Evolutionary conservation across 92 coral and sea anemone genomes (phyloP).

Genomic region (Hydrozoanthus gracilis): DNA sequence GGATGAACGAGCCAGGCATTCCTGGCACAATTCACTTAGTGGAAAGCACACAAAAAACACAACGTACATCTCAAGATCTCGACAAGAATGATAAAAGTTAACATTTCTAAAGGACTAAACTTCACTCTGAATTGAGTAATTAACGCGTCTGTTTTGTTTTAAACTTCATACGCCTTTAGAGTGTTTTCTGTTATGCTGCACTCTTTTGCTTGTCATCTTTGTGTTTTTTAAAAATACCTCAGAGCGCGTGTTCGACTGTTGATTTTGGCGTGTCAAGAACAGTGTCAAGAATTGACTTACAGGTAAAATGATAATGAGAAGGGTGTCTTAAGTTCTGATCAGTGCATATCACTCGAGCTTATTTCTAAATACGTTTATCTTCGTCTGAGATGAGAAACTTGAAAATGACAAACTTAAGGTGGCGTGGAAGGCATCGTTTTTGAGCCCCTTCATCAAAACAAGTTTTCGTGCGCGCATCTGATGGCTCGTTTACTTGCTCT

Average conservation of each 20-base stretch:
- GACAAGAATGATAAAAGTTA: not conserved
- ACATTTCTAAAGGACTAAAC: not conserved
- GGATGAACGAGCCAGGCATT: not conserved
- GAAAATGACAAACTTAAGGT: not conserved
- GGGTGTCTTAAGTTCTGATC: not conserved
- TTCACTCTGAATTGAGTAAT: not conserved
- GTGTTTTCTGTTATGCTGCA: not conserved
- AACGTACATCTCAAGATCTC: not conserved
- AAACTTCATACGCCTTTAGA: too few relatives aligned
- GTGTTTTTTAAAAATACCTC: conserved; percentile 1
- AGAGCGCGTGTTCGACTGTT: conserved; percentile 24
- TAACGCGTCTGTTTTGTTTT: not conserved
- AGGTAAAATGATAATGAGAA: conserved; percentile 6
- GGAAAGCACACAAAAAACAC: not conserved
- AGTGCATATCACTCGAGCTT: not conserved
- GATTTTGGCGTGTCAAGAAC: conserved; percentile 15
- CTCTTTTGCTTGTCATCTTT: not conserved
- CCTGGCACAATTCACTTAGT: conserved; percentile 4
- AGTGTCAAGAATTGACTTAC: conserved; percentile 16
- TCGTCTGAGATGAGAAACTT: not conserved
- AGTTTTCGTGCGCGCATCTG: conserved; percentile 27
- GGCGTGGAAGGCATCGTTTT: not conserved
- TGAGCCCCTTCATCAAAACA: not conserved
- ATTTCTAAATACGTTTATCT: conserved; percentile 4
- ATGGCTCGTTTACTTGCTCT: not conserved